These are phyloP conservation scores for Cynocephalus volans DNA, from an alignment of 2,113 vertebrate species.

Conservation along the genomic window DNA sequence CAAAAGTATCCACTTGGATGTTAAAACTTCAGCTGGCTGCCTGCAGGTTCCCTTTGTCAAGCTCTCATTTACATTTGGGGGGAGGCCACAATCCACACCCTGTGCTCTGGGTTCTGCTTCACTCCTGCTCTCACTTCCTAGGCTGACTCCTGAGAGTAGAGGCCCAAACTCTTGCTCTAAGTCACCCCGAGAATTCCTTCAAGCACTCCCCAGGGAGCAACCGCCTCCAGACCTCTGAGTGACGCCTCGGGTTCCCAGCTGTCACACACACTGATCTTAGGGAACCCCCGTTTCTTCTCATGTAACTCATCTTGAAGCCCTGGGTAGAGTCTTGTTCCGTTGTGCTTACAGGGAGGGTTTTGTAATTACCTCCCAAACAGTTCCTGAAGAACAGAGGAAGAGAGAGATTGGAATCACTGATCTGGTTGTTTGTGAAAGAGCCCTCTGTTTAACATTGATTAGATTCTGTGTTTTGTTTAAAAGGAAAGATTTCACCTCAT, in stretches of 20 bases:
- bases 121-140: background rate
- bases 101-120: background rate
- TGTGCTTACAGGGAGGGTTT: background rate
- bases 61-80: background rate
- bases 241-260: background rate
- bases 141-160: background rate
- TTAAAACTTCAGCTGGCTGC: background rate
- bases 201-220: background rate
- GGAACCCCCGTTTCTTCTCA: background rate
- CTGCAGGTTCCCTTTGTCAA: background rate
- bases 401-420: background rate
- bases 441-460: background rate
- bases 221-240: background rate
- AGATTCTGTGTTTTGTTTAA: background rate
- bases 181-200: background rate
- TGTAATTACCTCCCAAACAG: background rate
- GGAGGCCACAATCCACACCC: too few species aligned
- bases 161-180: background rate
- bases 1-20: background rate
- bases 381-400: background rate
- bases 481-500: background rate
- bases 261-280: accelerated
- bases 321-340: background rate
- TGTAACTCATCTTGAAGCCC: background rate
- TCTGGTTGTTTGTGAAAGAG: background rate